Conservation (phyloP, 1,140 invertebrate species). For the Lysiphlebus fabarum region DNA sequence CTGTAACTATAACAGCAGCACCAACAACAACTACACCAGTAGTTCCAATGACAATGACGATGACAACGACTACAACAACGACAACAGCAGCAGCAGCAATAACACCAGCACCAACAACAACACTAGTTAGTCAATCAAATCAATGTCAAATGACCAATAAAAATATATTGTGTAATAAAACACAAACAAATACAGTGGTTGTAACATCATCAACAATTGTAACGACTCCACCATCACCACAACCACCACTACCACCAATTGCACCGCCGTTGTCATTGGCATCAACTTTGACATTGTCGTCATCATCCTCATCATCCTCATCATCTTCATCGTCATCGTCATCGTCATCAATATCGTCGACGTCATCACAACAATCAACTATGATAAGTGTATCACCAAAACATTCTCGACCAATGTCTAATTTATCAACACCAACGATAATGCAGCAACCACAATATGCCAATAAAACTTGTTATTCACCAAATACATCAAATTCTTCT, state of each 20-base stretch:
- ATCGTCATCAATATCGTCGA: constrained; percentile 8
- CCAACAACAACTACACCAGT: no score
- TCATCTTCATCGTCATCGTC: constrained; percentile 12
- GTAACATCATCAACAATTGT: constrained; percentile 36
- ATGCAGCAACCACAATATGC: constrained; percentile 46
- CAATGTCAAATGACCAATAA: no score
- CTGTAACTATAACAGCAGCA: constrained; percentile 9
- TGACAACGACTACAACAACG: no score
- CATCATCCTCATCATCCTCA: constrained; percentile 1
- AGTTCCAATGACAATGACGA: no score
- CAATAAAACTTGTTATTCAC: constrained; percentile 43
- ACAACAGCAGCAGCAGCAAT: no score
- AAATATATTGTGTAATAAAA: constrained; percentile 22
- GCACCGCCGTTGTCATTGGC: constrained; percentile 34
- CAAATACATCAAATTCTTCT: constrained; percentile 28
- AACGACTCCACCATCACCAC: constrained; percentile 21
- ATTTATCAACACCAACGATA: constrained; percentile 53
- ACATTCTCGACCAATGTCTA: constrained; percentile 55
- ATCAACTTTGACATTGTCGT: constrained; percentile 29
- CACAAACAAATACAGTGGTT: constrained; percentile 33
- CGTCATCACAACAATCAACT: constrained; percentile 17
- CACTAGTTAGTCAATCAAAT: no score
- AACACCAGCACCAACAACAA: no score
- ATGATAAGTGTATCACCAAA: constrained; percentile 53
- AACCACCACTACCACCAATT: constrained; percentile 28